These are phyloP conservation scores for Penaeus japonicus DNA, from an alignment of 1,140 invertebrate species.

Conservation along the genomic window DNA sequence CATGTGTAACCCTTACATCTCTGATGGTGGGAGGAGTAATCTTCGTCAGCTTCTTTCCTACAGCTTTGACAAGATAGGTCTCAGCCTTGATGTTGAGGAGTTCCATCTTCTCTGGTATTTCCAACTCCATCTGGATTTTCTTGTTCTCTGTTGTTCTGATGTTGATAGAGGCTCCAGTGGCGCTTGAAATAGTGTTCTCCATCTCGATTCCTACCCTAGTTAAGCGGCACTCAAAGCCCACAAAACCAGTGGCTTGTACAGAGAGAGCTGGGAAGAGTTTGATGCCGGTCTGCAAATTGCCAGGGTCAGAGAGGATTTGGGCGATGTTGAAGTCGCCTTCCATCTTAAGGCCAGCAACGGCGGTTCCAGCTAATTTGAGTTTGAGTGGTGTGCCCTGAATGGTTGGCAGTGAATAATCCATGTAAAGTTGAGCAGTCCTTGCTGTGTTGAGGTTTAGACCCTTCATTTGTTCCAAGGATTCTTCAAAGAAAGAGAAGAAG, in stretches of 20 bases:
- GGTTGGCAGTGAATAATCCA: conserved; percentile 28
- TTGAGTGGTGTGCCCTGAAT: conserved; percentile 31
- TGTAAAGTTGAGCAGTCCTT: neutral
- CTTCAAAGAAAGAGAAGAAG: neutral
- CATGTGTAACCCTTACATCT: conserved; percentile 2
- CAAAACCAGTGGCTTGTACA: neutral
- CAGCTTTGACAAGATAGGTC: conserved; percentile 16
- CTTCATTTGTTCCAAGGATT: neutral
- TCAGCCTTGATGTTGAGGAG: conserved; percentile 14
- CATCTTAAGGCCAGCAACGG: neutral
- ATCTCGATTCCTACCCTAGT: neutral
- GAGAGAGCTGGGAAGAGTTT: neutral
- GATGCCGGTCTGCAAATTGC: neutral
- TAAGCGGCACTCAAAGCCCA: neutral
- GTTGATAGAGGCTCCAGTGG: neutral
- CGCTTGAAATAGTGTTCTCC: conserved; percentile 7
- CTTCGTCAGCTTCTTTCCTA: neutral
- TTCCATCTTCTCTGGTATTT: conserved; percentile 25
- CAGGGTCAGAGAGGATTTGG: neutral
- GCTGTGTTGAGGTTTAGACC: neutral
- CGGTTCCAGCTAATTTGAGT: neutral
- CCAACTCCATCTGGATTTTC: neutral
- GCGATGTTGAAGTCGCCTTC: neutral
- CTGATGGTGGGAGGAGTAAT: conserved; percentile 23
- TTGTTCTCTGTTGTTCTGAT: neutral